Conservation (phyloP, 2,888 invertebrate genomes). For the Notodonta ziczac region DNA sequence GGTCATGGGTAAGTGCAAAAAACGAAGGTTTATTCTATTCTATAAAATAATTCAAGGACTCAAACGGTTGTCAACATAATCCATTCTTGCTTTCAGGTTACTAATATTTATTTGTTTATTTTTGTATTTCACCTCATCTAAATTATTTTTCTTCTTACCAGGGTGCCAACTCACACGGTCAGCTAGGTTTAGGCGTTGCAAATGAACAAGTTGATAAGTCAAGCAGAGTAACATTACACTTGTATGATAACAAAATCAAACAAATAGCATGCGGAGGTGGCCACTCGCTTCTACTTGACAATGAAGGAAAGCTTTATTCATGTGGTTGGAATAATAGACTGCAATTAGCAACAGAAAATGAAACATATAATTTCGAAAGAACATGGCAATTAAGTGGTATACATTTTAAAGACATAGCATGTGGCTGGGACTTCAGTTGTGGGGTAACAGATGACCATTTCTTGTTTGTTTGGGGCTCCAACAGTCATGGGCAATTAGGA, state of each 20-base stretch:
- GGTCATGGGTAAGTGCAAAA: constrained; percentile 63
- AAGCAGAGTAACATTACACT: constrained; percentile 62
- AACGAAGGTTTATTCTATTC: no score
- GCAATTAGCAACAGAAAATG: constrained; percentile 86
- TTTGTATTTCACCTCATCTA: no score
- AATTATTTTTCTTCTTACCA: constrained; percentile 56
- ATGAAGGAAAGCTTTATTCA: constrained; percentile 87
- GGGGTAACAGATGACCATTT: constrained; percentile 88
- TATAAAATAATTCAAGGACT: no score
- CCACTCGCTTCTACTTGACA: constrained; percentile 88
- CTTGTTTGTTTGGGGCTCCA: constrained; percentile 93
- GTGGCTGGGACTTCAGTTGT: constrained; percentile 94
- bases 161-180: constrained; percentile 94
- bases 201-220: constrained; percentile 88
- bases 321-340: constrained; percentile 92
- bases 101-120: no score
- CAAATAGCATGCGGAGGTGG: constrained; percentile 91
- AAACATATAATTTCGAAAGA: constrained; percentile 84
- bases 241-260: constrained; percentile 80
- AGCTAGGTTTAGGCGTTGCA: constrained; percentile 88
- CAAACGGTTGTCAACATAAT: not conserved
- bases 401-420: constrained; percentile 86
- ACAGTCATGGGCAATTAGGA: constrained; percentile 91
- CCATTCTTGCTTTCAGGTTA: no score
- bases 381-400: constrained; percentile 84